A percentile compares a stretch with the other conserved stretches of the same genome.
Evolutionary conservation across 2,797 vertebrate species (phyloP).

Genomic region (Sebastolobus alascanus): DNA sequence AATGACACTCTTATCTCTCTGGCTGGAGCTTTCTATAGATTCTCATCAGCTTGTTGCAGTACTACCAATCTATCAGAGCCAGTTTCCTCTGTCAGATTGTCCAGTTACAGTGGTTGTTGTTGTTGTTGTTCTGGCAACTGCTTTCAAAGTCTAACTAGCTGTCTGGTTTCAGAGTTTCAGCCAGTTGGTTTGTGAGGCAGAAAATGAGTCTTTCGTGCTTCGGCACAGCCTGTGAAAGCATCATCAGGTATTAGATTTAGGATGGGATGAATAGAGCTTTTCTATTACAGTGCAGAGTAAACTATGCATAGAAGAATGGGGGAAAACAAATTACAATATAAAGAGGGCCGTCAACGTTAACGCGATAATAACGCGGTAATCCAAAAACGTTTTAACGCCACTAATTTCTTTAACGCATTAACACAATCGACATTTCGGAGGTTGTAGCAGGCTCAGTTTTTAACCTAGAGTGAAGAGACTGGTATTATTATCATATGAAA

Average conservation of each 20-base stretch:
- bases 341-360: too few species aligned
- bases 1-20: not conserved
- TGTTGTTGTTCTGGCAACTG: not conserved
- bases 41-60: conserved; percentile 1
- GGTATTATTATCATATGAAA: too few species aligned
- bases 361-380: too few species aligned
- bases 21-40: not conserved
- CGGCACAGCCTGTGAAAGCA: not conserved
- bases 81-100: conserved; percentile 1
- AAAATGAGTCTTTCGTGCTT: not conserved
- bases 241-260: not conserved
- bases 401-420: too few species aligned
- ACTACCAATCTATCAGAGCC: not conserved
- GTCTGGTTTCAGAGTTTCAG: conserved; percentile 12
- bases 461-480: too few species aligned
- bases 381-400: too few species aligned
- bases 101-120: not conserved
- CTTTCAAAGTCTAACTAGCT: conserved; percentile 3
- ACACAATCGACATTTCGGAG: accelerated
- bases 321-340: not conserved
- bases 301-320: not conserved
- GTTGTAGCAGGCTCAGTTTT: too few species aligned
- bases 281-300: not conserved
- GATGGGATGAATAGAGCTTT: not conserved
- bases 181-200: not conserved